Conservation (phyloP, 2,888 invertebrate genomes). For the Punctoribates punctum region DNA sequence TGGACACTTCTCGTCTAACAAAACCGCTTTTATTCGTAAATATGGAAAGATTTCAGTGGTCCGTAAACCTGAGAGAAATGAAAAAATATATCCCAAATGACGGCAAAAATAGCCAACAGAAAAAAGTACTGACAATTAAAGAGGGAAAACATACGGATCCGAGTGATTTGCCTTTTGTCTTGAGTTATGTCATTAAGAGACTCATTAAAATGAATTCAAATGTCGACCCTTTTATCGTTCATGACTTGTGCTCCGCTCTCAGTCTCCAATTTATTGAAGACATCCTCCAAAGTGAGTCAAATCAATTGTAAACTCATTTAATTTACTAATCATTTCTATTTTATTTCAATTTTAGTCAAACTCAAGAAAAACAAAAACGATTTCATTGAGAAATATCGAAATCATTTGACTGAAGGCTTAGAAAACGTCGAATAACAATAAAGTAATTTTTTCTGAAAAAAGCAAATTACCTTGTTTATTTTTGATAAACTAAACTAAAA, state of each 20-base stretch:
- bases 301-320: background rate
- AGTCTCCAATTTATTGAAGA: conserved; percentile 50
- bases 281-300: conserved; percentile 45
- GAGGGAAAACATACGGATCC: conserved; percentile 54
- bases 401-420: background rate
- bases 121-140: conserved; percentile 47
- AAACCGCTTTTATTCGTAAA: conserved; percentile 61
- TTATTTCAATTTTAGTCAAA: background rate
- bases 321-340: background rate
- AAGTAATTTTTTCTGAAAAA: background rate
- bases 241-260: conserved; percentile 51
- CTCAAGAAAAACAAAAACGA: conserved; percentile 2
- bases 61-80: conserved; percentile 57
- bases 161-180: conserved; percentile 53
- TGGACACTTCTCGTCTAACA: conserved; percentile 53
- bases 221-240: conserved; percentile 49
- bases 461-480: too few species aligned
- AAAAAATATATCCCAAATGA: conserved; percentile 45
- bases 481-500: too few species aligned
- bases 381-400: background rate
- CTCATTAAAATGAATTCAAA: conserved; percentile 50
- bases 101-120: conserved; percentile 28
- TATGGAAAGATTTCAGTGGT: conserved; percentile 61
- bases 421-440: background rate
- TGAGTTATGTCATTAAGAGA: conserved; percentile 49